phyloP scores from a whole-genome alignment of 2,888 invertebrate species.

The Quadriops clusia region DNA sequence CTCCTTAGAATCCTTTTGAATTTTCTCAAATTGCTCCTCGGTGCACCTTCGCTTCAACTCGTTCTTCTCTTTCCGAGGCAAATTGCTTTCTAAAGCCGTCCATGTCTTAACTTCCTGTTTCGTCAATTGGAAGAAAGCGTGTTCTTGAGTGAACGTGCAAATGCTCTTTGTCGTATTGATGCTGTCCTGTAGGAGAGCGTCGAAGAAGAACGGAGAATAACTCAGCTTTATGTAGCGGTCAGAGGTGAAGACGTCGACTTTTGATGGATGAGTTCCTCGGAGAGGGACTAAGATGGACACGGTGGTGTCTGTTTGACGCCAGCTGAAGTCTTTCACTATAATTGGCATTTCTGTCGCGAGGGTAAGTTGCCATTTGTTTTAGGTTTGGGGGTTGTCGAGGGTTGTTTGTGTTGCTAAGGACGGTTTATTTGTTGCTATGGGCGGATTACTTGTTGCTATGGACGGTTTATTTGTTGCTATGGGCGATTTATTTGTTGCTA shows the following conservation, averaged over 20 bases:
- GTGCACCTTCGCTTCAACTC: slow-evolving; percentile 45
- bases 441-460: no score
- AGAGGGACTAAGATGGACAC: slow-evolving; percentile 56
- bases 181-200: slow-evolving; percentile 52
- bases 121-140: slow-evolving; percentile 52
- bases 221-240: slow-evolving; percentile 61
- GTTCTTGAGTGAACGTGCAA: slow-evolving; percentile 50
- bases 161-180: slow-evolving; percentile 51
- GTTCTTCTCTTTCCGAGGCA: slow-evolving; percentile 46
- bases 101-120: slow-evolving; percentile 48
- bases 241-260: slow-evolving; percentile 57
- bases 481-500: no score
- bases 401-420: no score
- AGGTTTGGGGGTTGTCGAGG: not conserved
- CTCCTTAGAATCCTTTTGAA: slow-evolving; percentile 43
- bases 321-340: slow-evolving; percentile 59
- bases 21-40: slow-evolving; percentile 43
- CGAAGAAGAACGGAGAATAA: slow-evolving; percentile 62
- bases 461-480: no score
- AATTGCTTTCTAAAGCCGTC: slow-evolving; percentile 44
- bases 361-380: slow-evolving; percentile 2
- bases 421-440: no score
- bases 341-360: slow-evolving; percentile 50
- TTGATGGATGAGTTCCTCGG: slow-evolving; percentile 47
- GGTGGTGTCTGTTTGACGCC: slow-evolving; percentile 55